phyloP scores from a whole-genome alignment of 2,888 invertebrate genomes.

The Volucella inflata region DNA sequence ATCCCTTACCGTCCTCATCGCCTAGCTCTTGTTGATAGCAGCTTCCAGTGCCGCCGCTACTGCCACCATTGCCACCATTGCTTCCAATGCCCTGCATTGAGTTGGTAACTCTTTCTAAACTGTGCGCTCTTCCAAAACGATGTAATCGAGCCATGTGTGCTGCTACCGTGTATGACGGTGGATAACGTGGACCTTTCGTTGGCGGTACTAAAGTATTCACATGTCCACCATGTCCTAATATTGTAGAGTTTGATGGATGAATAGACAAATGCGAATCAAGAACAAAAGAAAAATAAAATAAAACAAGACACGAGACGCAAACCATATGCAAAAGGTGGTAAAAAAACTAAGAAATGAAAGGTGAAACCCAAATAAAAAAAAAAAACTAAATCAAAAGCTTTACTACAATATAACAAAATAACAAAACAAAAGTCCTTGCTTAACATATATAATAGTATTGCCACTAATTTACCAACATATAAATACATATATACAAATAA shows the following conservation, averaged over 20 bases:
- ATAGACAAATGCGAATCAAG: conserved; percentile 29
- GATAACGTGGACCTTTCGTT: conserved; percentile 84
- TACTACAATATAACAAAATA: too few species aligned
- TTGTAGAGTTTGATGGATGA: conserved; percentile 2
- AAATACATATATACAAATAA: too few species aligned
- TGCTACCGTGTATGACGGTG: conserved; percentile 93
- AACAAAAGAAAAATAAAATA: conserved; percentile 51
- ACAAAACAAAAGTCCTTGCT: too few species aligned
- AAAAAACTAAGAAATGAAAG: background rate
- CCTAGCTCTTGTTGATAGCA: conserved; percentile 67
- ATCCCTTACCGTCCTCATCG: conserved; percentile 68
- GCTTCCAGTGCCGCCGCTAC: conserved; percentile 33
- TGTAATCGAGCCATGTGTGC: conserved; percentile 94
- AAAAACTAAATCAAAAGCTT: too few species aligned
- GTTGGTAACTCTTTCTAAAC: conserved; percentile 90
- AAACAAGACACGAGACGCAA: conserved; percentile 13
- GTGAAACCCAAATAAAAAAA: background rate
- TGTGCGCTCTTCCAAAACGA: conserved; percentile 92
- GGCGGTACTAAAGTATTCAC: conserved; percentile 47
- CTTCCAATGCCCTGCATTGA: conserved; percentile 39
- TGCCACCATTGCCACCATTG: conserved; percentile 14
- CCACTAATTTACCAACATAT: too few species aligned
- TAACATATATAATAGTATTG: too few species aligned
- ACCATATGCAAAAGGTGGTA: background rate
- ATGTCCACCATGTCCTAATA: conserved; percentile 59